phyloP scores from a whole-genome alignment of 2,888 invertebrate species.

The Iselma pallidipennis region DNA sequence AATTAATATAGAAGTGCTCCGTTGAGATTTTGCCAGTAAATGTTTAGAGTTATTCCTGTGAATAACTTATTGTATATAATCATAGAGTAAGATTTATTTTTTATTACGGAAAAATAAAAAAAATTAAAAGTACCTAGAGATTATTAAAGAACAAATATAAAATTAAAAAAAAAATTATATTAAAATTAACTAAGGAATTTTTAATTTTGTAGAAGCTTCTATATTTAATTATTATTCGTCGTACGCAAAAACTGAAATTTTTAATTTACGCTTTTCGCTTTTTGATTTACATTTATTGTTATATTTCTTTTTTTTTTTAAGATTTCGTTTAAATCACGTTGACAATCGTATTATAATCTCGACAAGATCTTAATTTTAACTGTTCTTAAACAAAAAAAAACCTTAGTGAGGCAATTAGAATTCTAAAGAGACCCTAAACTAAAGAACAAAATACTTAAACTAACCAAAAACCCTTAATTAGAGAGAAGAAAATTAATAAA shows the following conservation, averaged over 20 bases:
- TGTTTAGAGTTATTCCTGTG: conserved; percentile 18
- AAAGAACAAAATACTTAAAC: background rate
- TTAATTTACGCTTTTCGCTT: conserved; percentile 9
- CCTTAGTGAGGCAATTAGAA: conserved; percentile 18
- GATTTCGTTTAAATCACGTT: conserved; percentile 18
- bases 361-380: background rate
- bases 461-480: background rate
- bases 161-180: conserved; percentile 8
- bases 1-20: background rate
- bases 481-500: conserved; percentile 9
- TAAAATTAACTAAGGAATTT: conserved; percentile 7
- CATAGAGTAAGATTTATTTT: conserved; percentile 36
- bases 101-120: conserved; percentile 26
- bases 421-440: conserved; percentile 11
- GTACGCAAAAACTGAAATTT: background rate
- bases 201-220: conserved; percentile 17
- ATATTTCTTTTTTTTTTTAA: conserved; percentile 6
- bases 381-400: conserved; percentile 15
- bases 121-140: conserved; percentile 22
- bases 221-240: background rate
- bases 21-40: conserved; percentile 6
- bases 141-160: conserved; percentile 13
- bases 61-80: conserved; percentile 34
- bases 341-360: conserved; percentile 27
- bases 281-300: conserved; percentile 16